Percentiles rank a stretch among this genome's conserved stretches.
These are phyloP conservation scores for Caenorhabditis sp. DNA, from an alignment of 2,888 invertebrate species.

Conservation along the genomic window DNA sequence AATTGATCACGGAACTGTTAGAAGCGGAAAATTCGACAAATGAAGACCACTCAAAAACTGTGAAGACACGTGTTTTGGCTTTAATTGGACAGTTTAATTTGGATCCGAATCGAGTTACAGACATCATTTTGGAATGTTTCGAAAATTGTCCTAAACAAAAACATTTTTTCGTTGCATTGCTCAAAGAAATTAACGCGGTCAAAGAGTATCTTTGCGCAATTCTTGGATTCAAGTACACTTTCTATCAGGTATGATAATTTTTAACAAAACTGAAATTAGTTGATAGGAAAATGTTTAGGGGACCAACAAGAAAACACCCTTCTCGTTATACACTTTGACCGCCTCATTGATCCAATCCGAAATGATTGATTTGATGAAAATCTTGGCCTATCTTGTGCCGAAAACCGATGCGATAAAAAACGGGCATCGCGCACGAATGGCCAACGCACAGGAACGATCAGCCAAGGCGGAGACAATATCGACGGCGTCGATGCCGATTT, in stretches of 20 bases:
- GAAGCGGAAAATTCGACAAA: conserved; percentile 26
- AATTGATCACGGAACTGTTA: conserved; percentile 73
- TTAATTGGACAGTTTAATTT: conserved; percentile 87
- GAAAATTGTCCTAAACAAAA: conserved; percentile 77
- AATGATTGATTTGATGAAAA: conserved; percentile 85
- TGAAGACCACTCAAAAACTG: conserved; percentile 15
- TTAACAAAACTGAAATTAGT: background rate
- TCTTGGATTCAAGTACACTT: conserved; percentile 87
- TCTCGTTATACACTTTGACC: conserved; percentile 85
- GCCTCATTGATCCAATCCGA: conserved; percentile 87
- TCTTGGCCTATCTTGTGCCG: conserved; percentile 82
- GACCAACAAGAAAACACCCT: conserved; percentile 47
- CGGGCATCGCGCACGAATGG: conserved; percentile 73
- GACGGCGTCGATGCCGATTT: conserved; percentile 39
- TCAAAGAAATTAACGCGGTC: conserved; percentile 88
- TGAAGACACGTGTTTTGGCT: conserved; percentile 46
- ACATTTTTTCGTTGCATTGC: conserved; percentile 81
- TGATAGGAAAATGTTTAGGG: too few relatives aligned
- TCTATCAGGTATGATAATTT: conserved; percentile 72
- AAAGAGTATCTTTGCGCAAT: conserved; percentile 78
- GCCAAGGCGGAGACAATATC: conserved; percentile 75
- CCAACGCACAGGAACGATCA: conserved; percentile 76
- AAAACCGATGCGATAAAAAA: conserved; percentile 52
- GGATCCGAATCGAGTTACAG: conserved; percentile 86
- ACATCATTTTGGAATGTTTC: conserved; percentile 94